Evolutionary conservation across 2,797 vertebrate species (phyloP).

Genomic region (Cynodonichthys magdalenae): DNA sequence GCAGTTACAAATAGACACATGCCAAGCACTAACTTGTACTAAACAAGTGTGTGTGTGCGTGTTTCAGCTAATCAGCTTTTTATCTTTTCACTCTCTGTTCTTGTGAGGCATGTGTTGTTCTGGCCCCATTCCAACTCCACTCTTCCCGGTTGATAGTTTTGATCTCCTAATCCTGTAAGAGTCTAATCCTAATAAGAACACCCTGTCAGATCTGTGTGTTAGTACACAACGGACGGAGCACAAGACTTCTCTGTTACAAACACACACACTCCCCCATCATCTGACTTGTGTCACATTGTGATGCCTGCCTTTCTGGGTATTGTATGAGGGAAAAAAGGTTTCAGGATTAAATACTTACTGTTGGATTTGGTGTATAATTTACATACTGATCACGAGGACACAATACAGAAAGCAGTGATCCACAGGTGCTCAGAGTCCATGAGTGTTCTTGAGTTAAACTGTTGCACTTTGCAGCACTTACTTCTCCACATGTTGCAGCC

Average conservation of each 20-base stretch:
- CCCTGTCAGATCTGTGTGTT: constrained; percentile 34
- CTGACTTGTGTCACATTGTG: constrained; percentile 26
- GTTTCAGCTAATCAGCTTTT: background rate
- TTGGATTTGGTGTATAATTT: constrained; percentile 18
- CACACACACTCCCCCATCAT: constrained; percentile 21
- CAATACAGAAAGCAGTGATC: background rate
- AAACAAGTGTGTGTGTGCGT: constrained; percentile 4
- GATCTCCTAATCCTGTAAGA: constrained; percentile 17
- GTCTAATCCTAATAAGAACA: constrained; percentile 35
- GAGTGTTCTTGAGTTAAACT: constrained; percentile 21
- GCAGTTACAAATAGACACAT: background rate
- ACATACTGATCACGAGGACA: background rate
- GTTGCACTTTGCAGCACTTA: constrained; percentile 16
- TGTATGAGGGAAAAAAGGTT: background rate
- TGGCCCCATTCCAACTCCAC: constrained; percentile 11
- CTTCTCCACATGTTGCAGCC: constrained; percentile 2
- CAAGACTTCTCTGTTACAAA: constrained; percentile 29
- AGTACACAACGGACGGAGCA: constrained; percentile 36
- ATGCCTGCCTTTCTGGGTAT: constrained; percentile 19
- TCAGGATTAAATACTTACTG: constrained; percentile 19
- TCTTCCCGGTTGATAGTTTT: constrained; percentile 24
- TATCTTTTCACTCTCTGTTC: constrained; percentile 9
- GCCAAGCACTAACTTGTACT: background rate
- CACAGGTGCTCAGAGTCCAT: background rate
- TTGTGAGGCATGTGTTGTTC: constrained; percentile 10